Percentiles rank a stretch among this genome's conserved stretches.
phyloP scores from a whole-genome alignment of 2,797 vertebrate genomes.

The Coracias cyanogaster region DNA sequence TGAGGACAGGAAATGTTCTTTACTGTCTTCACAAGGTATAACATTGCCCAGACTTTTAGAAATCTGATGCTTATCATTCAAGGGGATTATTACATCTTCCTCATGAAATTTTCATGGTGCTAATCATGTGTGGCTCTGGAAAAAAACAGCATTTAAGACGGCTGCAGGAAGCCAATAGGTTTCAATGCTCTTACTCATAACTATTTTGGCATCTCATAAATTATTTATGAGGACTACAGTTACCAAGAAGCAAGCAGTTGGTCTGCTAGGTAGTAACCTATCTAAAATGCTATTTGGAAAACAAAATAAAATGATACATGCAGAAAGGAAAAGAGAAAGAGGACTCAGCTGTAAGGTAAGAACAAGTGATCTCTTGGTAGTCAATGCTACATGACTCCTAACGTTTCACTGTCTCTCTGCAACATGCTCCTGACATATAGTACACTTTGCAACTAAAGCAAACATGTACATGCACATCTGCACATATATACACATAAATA shows the following conservation, averaged over 20 bases:
- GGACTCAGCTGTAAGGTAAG: background rate
- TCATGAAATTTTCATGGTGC: background rate
- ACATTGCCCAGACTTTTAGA: background rate
- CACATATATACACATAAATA: rapidly evolving
- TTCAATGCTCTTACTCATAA: background rate
- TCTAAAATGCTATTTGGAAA: background rate
- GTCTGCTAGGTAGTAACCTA: background rate
- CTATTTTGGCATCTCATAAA: constrained; percentile 11
- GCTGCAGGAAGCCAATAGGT: background rate
- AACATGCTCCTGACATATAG: background rate
- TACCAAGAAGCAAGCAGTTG: background rate
- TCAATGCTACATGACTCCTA: background rate
- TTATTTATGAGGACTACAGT: constrained; percentile 33
- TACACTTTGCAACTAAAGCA: background rate
- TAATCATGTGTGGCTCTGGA: background rate
- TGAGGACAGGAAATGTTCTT: background rate
- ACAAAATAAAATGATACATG: background rate
- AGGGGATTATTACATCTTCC: background rate
- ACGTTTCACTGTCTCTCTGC: background rate
- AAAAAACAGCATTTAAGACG: background rate
- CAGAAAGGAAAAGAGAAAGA: background rate
- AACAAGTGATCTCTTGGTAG: background rate
- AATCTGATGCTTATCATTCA: background rate
- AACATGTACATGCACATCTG: background rate
- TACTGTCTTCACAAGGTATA: background rate